Conservation (phyloP, 2,113 vertebrate genomes). For the Crypturellus undulatus region DNA sequence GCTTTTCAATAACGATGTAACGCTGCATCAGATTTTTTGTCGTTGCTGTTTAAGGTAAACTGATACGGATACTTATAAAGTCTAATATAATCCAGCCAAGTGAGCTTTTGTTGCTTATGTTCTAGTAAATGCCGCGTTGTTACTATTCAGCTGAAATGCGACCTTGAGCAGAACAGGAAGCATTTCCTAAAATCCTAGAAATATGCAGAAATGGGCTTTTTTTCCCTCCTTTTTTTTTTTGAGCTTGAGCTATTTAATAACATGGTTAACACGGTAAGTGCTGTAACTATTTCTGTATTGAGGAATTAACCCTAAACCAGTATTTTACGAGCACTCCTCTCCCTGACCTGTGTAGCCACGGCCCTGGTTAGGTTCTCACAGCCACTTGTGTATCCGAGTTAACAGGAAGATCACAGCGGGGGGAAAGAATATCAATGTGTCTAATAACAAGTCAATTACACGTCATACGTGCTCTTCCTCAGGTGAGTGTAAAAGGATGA, state of each 20-base stretch:
- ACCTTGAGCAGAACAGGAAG: background rate
- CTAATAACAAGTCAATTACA: background rate
- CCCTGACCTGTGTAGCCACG: background rate
- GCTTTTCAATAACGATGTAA: background rate
- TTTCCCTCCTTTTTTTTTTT: background rate
- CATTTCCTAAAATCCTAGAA: background rate
- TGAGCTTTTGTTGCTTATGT: background rate
- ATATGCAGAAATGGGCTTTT: background rate
- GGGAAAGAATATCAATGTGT: background rate
- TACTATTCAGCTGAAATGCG: background rate
- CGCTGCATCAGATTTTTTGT: background rate
- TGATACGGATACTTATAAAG: background rate
- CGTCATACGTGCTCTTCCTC: background rate
- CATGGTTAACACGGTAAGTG: background rate
- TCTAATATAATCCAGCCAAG: background rate
- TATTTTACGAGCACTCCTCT: background rate
- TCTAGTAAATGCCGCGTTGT: background rate
- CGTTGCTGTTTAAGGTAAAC: background rate
- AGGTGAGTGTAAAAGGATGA: background rate
- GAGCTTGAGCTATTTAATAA: background rate
- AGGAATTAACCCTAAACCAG: background rate
- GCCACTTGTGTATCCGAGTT: background rate
- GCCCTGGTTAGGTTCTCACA: background rate
- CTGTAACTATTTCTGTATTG: background rate
- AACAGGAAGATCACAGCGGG: background rate